These are phyloP conservation scores for Phyto melanocephala DNA, from an alignment of 2,888 invertebrate genomes.

Conservation along the genomic window DNA sequence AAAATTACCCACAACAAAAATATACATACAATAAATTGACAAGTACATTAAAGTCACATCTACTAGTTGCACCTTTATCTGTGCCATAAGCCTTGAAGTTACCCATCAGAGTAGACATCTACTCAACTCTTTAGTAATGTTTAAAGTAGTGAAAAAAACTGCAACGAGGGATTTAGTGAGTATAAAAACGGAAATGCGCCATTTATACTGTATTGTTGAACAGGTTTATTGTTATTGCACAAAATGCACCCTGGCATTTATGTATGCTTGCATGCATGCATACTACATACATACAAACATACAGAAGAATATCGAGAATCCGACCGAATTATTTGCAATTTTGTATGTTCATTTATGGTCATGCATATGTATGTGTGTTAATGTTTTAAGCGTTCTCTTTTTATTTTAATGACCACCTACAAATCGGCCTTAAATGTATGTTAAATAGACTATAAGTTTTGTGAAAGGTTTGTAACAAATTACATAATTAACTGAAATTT, in stretches of 20 bases:
- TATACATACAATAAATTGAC: not conserved
- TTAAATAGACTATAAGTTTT: too few species aligned
- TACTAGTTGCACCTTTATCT: conserved; percentile 29
- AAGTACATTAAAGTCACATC: conserved; percentile 50
- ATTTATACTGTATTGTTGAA: conserved; percentile 60
- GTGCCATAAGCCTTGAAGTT: not conserved
- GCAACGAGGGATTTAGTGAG: conserved; percentile 38
- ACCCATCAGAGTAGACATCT: not conserved
- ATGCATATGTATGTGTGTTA: too few species aligned
- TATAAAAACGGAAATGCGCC: conserved; percentile 47
- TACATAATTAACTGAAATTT: too few species aligned
- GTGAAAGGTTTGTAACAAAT: too few species aligned
- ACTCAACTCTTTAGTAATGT: conserved; percentile 6
- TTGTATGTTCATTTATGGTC: too few species aligned
- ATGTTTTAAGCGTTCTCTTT: too few species aligned
- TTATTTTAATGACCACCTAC: too few species aligned
- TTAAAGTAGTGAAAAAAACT: conserved; percentile 25
- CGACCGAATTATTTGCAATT: too few species aligned
- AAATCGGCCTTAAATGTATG: too few species aligned
- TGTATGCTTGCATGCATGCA: not conserved
- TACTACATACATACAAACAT: too few species aligned
- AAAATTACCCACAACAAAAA: conserved; percentile 29
- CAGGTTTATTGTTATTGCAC: conserved; percentile 60
- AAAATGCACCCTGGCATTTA: conserved; percentile 7
- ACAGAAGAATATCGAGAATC: too few species aligned